A percentile compares a stretch with the other conserved stretches of the same genome.
These are phyloP conservation scores for Drosophila parabipectinata DNA, from an alignment of 1,140 invertebrate genomes.

Conservation along the genomic window DNA sequence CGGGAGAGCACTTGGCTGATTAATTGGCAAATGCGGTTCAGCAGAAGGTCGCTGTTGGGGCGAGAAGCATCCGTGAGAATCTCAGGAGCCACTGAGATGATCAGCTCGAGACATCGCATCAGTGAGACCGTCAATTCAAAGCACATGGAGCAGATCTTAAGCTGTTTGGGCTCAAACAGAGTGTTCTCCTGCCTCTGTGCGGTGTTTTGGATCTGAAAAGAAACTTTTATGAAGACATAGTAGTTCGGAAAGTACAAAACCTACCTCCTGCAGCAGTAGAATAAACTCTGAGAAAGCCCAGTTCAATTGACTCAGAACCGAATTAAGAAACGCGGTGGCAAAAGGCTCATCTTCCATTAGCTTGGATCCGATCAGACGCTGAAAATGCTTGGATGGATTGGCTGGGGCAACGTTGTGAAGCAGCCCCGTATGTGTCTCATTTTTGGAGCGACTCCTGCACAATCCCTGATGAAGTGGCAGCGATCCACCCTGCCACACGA, in stretches of 20 bases:
- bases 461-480: slow-evolving; percentile 65
- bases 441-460: slow-evolving; percentile 76
- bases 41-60: slow-evolving; percentile 87
- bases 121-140: slow-evolving; percentile 90
- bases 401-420: slow-evolving; percentile 81
- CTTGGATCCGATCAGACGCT: slow-evolving; percentile 83
- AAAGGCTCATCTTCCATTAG: slow-evolving; percentile 83
- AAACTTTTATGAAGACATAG: not conserved
- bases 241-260: slow-evolving; percentile 1
- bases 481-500: slow-evolving; percentile 79
- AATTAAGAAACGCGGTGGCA: slow-evolving; percentile 90
- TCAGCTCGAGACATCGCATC: slow-evolving; percentile 92
- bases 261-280: slow-evolving; percentile 92
- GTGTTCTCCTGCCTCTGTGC: slow-evolving; percentile 85
- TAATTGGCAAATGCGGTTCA: slow-evolving; percentile 89
- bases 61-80: slow-evolving; percentile 87
- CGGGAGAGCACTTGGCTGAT: slow-evolving; percentile 90
- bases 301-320: slow-evolving; percentile 92
- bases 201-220: slow-evolving; percentile 87
- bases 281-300: slow-evolving; percentile 96
- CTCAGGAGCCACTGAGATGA: slow-evolving; percentile 87
- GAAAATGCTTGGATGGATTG: slow-evolving; percentile 79
- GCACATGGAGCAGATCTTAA: slow-evolving; percentile 93
- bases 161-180: slow-evolving; percentile 89
- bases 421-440: slow-evolving; percentile 82